Evolutionary conservation across 2,797 vertebrate genomes (phyloP).

Genomic region (Xenops minutus): DNA sequence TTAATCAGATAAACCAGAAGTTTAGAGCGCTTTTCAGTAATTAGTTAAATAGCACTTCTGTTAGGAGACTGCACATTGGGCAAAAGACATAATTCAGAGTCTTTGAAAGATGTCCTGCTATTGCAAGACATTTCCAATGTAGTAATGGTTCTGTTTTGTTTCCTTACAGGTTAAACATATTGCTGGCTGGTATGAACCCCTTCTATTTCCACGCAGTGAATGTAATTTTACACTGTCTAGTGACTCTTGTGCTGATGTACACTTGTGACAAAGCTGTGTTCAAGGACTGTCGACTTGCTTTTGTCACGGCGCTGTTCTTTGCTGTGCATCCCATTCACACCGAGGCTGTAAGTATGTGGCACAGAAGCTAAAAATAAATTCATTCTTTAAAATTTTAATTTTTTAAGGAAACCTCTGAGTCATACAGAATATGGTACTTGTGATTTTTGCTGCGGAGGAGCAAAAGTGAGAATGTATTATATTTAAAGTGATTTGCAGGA

Average conservation of each 20-base stretch:
- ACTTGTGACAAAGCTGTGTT: constrained; percentile 88
- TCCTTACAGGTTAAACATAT: constrained; percentile 85
- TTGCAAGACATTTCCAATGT: not conserved
- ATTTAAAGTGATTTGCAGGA: not conserved
- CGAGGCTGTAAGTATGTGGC: constrained; percentile 87
- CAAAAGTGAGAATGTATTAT: not conserved
- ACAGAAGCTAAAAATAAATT: not conserved
- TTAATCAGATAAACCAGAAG: not conserved
- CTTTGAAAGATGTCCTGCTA: not conserved
- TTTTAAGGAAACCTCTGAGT: not conserved
- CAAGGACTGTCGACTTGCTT: constrained; percentile 79
- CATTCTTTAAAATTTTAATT: not conserved
- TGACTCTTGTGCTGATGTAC: constrained; percentile 88
- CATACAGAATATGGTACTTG: not conserved
- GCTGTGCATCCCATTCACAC: constrained; percentile 94
- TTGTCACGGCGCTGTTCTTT: constrained; percentile 88
- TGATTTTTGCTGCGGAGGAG: not conserved
- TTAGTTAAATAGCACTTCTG: not conserved
- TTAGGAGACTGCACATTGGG: not conserved
- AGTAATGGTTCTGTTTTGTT: not conserved
- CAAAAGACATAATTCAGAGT: not conserved
- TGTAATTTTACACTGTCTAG: constrained; percentile 86
- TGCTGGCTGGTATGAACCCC: constrained; percentile 88
- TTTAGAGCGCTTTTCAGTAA: not conserved
- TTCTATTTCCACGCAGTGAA: constrained; percentile 92